phyloP scores from a whole-genome alignment of 2,113 vertebrate genomes.

The Athene noctua region DNA sequence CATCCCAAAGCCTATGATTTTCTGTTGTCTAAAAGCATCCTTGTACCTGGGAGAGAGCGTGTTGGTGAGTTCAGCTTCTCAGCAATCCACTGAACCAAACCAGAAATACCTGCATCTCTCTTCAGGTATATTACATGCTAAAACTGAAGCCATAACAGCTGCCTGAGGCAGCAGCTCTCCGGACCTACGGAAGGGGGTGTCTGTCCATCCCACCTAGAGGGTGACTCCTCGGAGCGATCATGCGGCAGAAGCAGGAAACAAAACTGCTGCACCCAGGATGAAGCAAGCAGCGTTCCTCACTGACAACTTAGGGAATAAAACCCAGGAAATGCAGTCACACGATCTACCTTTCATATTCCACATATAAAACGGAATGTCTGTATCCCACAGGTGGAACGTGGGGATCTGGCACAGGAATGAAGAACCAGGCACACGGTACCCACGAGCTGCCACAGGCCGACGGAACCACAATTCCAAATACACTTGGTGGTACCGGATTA shows the following conservation, averaged over 20 bases:
- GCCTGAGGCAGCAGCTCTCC: background rate
- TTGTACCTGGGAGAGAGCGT: background rate
- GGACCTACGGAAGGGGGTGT: background rate
- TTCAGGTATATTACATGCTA: accelerated
- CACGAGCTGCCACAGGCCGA: background rate
- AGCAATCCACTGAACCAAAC: background rate
- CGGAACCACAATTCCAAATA: background rate
- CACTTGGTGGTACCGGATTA: background rate
- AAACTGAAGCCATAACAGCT: background rate
- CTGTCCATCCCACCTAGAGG: background rate
- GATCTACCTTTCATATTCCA: background rate
- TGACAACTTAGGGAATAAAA: background rate
- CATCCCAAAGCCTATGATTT: background rate
- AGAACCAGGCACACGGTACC: accelerated
- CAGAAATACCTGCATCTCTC: background rate
- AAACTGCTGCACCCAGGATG: background rate
- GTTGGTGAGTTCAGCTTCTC: background rate
- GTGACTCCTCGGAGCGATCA: accelerated
- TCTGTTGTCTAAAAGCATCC: background rate
- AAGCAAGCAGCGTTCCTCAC: background rate
- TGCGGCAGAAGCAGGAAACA: background rate
- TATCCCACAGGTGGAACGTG: background rate
- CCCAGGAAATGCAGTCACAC: background rate
- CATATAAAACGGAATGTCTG: background rate
- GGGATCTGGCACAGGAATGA: background rate